Base-by-base conservation (phyloP, 2,888 invertebrate species). In the Proisotoma minuta region DNA sequence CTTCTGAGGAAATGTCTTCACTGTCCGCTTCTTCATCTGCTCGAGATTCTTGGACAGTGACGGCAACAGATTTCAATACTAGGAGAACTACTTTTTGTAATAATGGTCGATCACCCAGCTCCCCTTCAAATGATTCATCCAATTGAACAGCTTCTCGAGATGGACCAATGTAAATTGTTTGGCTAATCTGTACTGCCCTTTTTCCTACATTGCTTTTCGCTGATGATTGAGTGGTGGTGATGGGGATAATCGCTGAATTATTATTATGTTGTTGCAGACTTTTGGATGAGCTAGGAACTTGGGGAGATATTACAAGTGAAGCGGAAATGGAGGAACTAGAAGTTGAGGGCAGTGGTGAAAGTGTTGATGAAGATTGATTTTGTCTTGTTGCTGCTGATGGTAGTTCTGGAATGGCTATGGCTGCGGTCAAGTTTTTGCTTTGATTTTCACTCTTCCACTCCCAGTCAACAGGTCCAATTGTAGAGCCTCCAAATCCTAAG, bases 41-140 rank as follows among this genome's bases (percentile, higher is more conserved):
- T 58, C 91, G 82, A 74, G 91, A 91, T 78, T 92, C 92, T 76
- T 92, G 91, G 0, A 92, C 90, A 0, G 90, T 91, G 0, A 92
- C 89, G 0, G 92, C 92, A 34, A 92, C 88, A 26, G 91, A 89
- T 79, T 93, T 93, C 2, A 93, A 79, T 56, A 92, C 89, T 63
- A 93, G 79, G n/a, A 93, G 78, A 2, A 90, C 88, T 82, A 91
- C 87, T 79, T 91, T 88, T 76, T 92, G 91, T 47, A 93, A 78
- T 76, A 92, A 83, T 1, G 90, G 87, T 76, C 86, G 86, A 75
- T 89, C 89, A 64, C 87, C 83, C 22, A 60, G 62, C 26, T 50
- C 60, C n/a, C 60, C 69, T 47, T 70, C 67, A 47, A 62, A 67
- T 15, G 60, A 60, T 76, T 80, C 72, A 75, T 78, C 71, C 73